phyloP scores from a whole-genome alignment of 2,797 vertebrate genomes.

The Cryptoprocta ferox region DNA sequence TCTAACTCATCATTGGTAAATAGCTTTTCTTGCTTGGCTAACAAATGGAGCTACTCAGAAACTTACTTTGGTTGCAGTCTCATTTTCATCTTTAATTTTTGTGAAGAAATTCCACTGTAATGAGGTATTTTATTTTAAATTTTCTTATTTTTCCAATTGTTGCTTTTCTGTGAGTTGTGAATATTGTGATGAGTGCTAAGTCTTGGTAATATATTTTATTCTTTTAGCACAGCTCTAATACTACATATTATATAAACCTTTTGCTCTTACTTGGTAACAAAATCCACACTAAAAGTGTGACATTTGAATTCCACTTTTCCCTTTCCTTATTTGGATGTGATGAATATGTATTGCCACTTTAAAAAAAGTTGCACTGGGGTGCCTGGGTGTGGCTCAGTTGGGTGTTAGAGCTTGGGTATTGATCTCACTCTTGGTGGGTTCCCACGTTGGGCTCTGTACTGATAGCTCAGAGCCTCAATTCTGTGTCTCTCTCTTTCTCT shows the following conservation, averaged over 20 bases:
- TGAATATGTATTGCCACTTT: not conserved
- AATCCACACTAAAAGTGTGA: not conserved
- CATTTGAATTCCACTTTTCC: not conserved
- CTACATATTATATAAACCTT: not conserved
- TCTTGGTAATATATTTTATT: not conserved
- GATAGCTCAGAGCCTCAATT: too few relatives aligned
- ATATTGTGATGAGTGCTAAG: not conserved
- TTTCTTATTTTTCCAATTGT: not conserved
- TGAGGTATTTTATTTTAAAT: not conserved
- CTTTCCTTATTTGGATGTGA: not conserved
- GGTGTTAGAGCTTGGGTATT: too few relatives aligned
- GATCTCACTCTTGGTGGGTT: too few relatives aligned
- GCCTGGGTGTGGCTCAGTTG: too few relatives aligned
- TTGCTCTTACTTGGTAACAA: not conserved
- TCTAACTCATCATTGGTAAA: not conserved
- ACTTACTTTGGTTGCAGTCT: not conserved
- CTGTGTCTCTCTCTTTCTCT: too few relatives aligned
- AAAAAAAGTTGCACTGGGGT: not conserved
- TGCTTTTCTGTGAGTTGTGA: not conserved
- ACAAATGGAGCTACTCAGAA: not conserved
- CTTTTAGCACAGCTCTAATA: not conserved
- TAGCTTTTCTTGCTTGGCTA: not conserved
- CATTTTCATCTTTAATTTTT: constrained; percentile 2
- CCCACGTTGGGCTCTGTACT: too few relatives aligned
- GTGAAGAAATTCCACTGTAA: not conserved